phyloP scores from a whole-genome alignment of 2,888 invertebrate genomes.

The Xestia c-nigrum region DNA sequence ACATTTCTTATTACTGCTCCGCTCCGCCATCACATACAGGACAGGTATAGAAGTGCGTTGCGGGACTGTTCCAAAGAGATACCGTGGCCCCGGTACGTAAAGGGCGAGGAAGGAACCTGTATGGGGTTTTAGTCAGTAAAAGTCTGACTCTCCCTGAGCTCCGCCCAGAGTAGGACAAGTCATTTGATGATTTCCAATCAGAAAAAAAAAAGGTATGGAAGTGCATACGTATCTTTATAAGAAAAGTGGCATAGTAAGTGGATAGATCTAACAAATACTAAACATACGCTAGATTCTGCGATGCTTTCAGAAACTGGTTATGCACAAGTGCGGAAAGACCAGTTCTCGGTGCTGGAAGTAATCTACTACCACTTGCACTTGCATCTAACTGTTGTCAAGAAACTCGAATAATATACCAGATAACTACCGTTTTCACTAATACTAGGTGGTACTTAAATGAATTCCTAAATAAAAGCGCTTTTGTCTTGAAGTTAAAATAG shows the following conservation, averaged over 20 bases:
- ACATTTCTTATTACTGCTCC: too few relatives aligned
- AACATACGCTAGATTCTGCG: constrained; percentile 4
- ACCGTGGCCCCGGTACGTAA: too few relatives aligned
- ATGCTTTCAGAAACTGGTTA: constrained; percentile 39
- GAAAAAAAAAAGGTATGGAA: too few relatives aligned
- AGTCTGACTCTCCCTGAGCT: too few relatives aligned
- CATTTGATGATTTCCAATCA: too few relatives aligned
- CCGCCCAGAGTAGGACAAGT: too few relatives aligned
- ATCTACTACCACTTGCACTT: constrained; percentile 51
- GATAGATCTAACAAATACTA: constrained; percentile 2
- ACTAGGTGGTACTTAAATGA: not conserved
- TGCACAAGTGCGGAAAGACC: constrained; percentile 34
- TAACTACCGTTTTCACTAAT: not conserved
- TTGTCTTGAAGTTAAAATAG: not conserved
- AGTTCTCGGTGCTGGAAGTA: constrained; percentile 34
- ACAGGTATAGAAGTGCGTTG: too few relatives aligned
- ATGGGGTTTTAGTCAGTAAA: too few relatives aligned
- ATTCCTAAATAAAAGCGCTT: not conserved
- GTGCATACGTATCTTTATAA: not conserved
- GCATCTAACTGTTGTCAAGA: constrained; percentile 27
- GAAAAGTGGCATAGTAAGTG: not conserved
- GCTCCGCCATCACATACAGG: too few relatives aligned
- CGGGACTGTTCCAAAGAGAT: too few relatives aligned
- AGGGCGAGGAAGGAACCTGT: too few relatives aligned
- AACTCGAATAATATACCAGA: constrained; percentile 1